Evolutionary conservation across 2,797 vertebrate species (phyloP).

Genomic region (Hybognathus amarus): DNA sequence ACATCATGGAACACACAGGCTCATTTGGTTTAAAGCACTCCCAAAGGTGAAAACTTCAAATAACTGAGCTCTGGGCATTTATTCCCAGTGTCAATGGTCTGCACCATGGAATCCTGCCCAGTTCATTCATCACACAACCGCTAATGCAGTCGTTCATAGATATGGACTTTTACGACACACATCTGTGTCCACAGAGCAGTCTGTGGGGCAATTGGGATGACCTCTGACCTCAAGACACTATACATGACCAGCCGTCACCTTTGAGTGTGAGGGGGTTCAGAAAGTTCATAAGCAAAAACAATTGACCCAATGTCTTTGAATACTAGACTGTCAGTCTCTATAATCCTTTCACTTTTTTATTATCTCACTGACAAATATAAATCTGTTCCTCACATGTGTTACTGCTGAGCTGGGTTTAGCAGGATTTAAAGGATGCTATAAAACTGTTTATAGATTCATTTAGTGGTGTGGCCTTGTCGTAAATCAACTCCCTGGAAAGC

Average conservation of each 20-base stretch:
- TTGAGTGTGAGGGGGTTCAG: not conserved
- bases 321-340: not conserved
- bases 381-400: not conserved
- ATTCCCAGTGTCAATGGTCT: slow-evolving; percentile 35
- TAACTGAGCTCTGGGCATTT: slow-evolving; percentile 28
- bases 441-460: not conserved
- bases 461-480: not conserved
- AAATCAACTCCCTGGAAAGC: not conserved
- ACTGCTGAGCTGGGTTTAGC: not conserved
- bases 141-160: slow-evolving; percentile 47
- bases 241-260: slow-evolving; percentile 29
- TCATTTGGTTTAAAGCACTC: slow-evolving; percentile 53
- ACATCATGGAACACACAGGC: slow-evolving; percentile 38
- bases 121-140: slow-evolving; percentile 52
- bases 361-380: not conserved
- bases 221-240: slow-evolving; percentile 42
- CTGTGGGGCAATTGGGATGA: slow-evolving; percentile 45
- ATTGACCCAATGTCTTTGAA: not conserved
- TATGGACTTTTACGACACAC: slow-evolving; percentile 51
- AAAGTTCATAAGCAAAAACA: slow-evolving; percentile 20
- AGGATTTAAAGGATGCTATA: slow-evolving; percentile 11
- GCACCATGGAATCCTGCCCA: slow-evolving; percentile 21
- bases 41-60: slow-evolving; percentile 55
- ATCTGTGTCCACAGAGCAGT: slow-evolving; percentile 47
- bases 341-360: not conserved